These are phyloP conservation scores for Danio aesculapii DNA, from an alignment of 2,797 vertebrate species.

Conservation along the genomic window DNA sequence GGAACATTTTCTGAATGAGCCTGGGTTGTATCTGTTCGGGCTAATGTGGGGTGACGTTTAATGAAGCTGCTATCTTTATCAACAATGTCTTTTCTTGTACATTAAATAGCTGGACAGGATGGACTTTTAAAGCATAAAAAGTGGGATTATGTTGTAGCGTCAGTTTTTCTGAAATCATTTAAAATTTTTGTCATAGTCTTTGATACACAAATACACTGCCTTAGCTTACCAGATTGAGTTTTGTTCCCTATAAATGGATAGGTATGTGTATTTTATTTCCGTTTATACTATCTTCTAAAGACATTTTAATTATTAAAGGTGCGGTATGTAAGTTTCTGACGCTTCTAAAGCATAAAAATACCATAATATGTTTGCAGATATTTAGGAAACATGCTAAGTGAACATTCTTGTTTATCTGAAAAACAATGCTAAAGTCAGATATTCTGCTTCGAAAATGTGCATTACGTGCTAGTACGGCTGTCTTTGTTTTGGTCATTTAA, in stretches of 20 bases:
- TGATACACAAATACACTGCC: conserved; percentile 49
- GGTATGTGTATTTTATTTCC: conserved; percentile 10
- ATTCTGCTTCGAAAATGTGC: no score
- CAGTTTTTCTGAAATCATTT: conserved; percentile 8
- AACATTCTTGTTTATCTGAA: no score
- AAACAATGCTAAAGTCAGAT: no score
- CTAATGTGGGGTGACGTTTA: conserved; percentile 74
- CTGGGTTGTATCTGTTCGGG: conserved; percentile 33
- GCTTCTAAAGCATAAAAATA: no score
- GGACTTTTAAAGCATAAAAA: conserved; percentile 17
- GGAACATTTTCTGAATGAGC: no score
- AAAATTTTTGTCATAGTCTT: conserved; percentile 24
- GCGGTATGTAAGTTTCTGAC: no score
- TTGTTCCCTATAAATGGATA: background rate
- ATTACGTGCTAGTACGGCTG: no score
- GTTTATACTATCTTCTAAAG: background rate
- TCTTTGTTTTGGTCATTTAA: no score
- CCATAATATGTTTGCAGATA: no score
- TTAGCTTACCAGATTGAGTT: conserved; percentile 40
- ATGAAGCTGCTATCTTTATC: conserved; percentile 58
- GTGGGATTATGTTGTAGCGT: conserved; percentile 18
- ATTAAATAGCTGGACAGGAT: background rate
- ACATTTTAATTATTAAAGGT: conserved; percentile 1
- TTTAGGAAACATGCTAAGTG: no score
- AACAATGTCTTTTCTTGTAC: conserved; percentile 24